Conservation (phyloP, 2,888 invertebrate genomes). For the Drosophila infuscata region DNA sequence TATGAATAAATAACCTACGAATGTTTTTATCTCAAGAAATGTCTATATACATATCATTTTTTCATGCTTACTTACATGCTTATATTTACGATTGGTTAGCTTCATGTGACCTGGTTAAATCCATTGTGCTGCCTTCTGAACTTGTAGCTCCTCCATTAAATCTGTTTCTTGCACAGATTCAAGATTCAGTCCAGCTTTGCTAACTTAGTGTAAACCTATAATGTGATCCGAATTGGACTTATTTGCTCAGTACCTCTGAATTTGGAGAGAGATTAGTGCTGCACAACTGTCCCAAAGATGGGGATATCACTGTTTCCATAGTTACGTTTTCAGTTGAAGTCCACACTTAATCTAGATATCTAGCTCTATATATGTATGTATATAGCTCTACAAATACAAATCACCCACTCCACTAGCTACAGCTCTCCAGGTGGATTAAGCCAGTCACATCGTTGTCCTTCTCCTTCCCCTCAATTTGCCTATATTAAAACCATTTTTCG, state of each 20-base stretch:
- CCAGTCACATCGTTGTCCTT: constrained; percentile 61
- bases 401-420: not conserved
- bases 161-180: too few species aligned
- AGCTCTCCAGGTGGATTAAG: constrained; percentile 52
- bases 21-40: not conserved
- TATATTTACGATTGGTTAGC: not conserved
- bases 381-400: not conserved
- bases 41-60: not conserved
- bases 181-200: too few species aligned
- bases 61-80: not conserved
- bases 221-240: not conserved
- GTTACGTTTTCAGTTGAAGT: not conserved
- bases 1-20: not conserved
- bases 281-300: too few species aligned
- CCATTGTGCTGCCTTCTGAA: not conserved
- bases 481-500: constrained; percentile 80
- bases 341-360: not conserved
- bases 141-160: not conserved
- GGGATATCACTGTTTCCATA: not conserved
- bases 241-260: too few species aligned
- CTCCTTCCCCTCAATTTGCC: constrained; percentile 47
- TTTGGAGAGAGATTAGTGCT: too few species aligned
- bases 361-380: not conserved
- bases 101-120: not conserved
- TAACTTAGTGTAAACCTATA: not conserved